Base-by-base conservation (phyloP, 1,140 invertebrate species). In the Zaprionus capensis region DNA sequence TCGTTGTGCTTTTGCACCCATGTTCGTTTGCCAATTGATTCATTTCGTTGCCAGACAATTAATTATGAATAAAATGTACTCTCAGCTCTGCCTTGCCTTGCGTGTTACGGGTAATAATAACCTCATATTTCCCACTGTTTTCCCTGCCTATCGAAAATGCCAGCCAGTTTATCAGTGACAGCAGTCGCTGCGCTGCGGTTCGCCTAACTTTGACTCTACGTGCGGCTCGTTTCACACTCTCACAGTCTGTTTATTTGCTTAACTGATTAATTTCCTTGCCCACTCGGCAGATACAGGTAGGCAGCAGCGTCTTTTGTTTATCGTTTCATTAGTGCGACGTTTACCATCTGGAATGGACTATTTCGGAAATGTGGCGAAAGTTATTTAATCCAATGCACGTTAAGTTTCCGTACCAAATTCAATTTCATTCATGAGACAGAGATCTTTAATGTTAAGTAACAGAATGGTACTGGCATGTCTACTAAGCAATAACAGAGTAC, bases 21-120 rank as follows among this genome's bases (percentile, higher is more conserved):
- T 74, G 78, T 67, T 57, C 68, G 62, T 26, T 46, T 24, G 46
- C 34, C 59, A 74, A 66, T 66, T 76, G 56, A 59, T 82, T 84
- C 77, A 84, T 84, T 83, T 71, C 66, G 71, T 65, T 65, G 69
- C 34, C 6, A 68, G 55, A 86, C 81, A 85, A 85, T 85, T 86
- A 85, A 85, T 86, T 79, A 85, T 82, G 70, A 68, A 66, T 65
- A 65, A 75, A 84, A 63, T 58, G 57, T 44, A 62, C 34, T 59
- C 64, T 17, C 56, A 58, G 57, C 71, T 55, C 55, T 55, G 58
- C 14, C 62, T 75, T 81, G 74, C 28, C 62, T 75, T 81, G 74
- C 28, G 53, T 56, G 53, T 31, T 17, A 17, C 46, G 11, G 28
- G 44, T 5, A 53, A 65, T 65, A 55, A 55, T 65, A 64, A 34